phyloP scores from a whole-genome alignment of 2,113 vertebrate species.

The Chiloscyllium plagiosum region DNA sequence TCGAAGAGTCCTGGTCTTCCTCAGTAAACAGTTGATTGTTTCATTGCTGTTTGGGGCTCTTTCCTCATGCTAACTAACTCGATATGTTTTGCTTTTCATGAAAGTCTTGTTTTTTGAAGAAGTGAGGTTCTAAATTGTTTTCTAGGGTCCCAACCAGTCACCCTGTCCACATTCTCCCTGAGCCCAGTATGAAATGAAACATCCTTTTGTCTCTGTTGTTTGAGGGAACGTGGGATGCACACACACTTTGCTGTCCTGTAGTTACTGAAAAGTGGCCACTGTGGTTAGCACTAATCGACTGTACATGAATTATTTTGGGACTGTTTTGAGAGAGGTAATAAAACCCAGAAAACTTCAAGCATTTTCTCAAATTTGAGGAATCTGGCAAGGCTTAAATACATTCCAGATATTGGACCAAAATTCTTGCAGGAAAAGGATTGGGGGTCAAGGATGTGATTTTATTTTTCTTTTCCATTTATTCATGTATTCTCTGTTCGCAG shows the following conservation, averaged over 20 bases:
- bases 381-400: background rate
- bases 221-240: background rate
- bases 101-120: background rate
- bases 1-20: background rate
- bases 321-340: background rate
- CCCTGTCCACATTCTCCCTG: background rate
- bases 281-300: background rate
- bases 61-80: background rate
- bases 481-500: background rate
- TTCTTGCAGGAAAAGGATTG: background rate
- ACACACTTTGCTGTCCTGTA: background rate
- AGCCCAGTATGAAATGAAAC: background rate
- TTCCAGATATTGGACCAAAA: background rate
- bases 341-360: background rate
- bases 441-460: background rate
- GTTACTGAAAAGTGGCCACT: background rate
- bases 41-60: background rate
- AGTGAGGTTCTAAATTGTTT: background rate
- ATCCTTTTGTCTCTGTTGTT: background rate
- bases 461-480: background rate
- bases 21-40: background rate
- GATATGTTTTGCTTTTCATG: background rate
- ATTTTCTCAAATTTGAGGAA: background rate
- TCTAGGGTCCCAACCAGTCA: background rate
- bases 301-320: background rate